phyloP scores from a whole-genome alignment of 1,140 invertebrate species.

The Sipha flava region DNA sequence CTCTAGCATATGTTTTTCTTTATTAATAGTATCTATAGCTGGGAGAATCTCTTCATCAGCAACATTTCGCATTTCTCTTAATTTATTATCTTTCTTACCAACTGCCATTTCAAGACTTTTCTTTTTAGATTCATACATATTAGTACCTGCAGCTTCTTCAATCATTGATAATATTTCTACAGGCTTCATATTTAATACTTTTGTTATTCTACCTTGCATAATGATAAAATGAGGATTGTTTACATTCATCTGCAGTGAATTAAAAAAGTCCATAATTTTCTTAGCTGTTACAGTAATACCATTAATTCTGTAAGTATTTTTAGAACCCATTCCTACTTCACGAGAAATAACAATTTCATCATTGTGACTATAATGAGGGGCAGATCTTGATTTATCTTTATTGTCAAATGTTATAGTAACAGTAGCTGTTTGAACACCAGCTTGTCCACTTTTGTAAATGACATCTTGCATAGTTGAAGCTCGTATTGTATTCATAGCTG shows the following conservation, averaged over 20 bases:
- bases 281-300: conserved; percentile 83
- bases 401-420: conserved; percentile 97
- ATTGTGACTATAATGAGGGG: conserved; percentile 85
- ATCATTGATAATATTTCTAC: conserved; percentile 96
- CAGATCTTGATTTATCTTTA: conserved; percentile 67
- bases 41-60: conserved; percentile 39
- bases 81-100: conserved; percentile 86
- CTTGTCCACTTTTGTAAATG: conserved; percentile 96
- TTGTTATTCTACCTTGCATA: conserved; percentile 99
- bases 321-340: conserved; percentile 53
- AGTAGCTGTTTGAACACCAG: conserved; percentile 89
- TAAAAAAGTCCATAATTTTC: conserved; percentile 87
- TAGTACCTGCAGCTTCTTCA: conserved; percentile 97
- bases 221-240: conserved; percentile 99
- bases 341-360: conserved; percentile 89
- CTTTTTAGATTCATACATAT: conserved; percentile 93
- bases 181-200: conserved; percentile 99
- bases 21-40: neutral
- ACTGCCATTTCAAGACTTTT: conserved; percentile 78
- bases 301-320: conserved; percentile 75
- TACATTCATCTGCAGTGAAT: conserved; percentile 93
- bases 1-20: conserved; percentile 11
- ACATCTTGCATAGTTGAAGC: conserved; percentile 84
- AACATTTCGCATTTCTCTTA: conserved; percentile 78
- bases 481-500: conserved; percentile 82